phyloP scores from a whole-genome alignment of 2,888 invertebrate genomes.

The Gibbula magus region DNA sequence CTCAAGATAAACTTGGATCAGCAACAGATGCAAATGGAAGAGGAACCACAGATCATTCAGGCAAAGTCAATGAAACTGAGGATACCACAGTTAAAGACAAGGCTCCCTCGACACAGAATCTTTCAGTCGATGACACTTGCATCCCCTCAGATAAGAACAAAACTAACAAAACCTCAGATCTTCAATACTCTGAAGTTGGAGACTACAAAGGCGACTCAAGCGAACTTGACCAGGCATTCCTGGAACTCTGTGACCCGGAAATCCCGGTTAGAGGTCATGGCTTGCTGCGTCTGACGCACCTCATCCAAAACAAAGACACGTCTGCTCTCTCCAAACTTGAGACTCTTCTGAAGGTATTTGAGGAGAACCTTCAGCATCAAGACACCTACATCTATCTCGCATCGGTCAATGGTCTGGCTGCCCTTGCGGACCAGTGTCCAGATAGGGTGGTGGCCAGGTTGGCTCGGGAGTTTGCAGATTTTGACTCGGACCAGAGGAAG shows the following conservation, averaged over 20 bases:
- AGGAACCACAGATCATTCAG: background rate
- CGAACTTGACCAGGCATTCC: slow-evolving; percentile 77
- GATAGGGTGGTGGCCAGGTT: slow-evolving; percentile 83
- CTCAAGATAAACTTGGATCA: background rate
- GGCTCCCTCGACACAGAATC: background rate
- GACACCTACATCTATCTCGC: slow-evolving; percentile 90
- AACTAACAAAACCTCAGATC: background rate
- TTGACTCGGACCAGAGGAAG: background rate
- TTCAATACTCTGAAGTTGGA: background rate
- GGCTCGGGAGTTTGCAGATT: slow-evolving; percentile 80
- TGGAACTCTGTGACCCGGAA: slow-evolving; percentile 83
- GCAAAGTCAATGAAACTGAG: background rate
- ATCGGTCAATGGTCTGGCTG: slow-evolving; percentile 85
- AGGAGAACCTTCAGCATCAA: slow-evolving; percentile 85
- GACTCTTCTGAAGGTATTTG: slow-evolving; percentile 84
- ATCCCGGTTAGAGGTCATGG: slow-evolving; percentile 90
- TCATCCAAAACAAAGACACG: slow-evolving; percentile 82
- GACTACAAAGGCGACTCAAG: background rate
- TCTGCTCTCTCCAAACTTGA: slow-evolving; percentile 76
- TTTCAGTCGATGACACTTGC: background rate
- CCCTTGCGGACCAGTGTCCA: slow-evolving; percentile 82
- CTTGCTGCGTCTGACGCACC: slow-evolving; percentile 83
- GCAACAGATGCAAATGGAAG: background rate
- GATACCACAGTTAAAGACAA: background rate
- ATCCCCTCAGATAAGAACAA: background rate